These are phyloP conservation scores for Rattus norvegicus DNA, from an alignment of 2,113 vertebrate species.

Conservation along the genomic window GRCr8 NC_086026.1:19060001-19060500, in stretches of 20 bases:
- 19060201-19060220: neutral
- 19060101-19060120: neutral
- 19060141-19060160: neutral
- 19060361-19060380: neutral
- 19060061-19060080: neutral
- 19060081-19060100: neutral
- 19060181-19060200: neutral
- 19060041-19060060: neutral
- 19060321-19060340: neutral
- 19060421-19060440: constrained; percentile 40
- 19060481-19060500: neutral
- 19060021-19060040: neutral
- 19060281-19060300: neutral
- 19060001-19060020: neutral
- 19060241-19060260: neutral
- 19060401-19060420: neutral
- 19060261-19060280: neutral
- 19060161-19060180: neutral
- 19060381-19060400: neutral
- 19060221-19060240: neutral
- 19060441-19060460: neutral
- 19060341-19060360: neutral
- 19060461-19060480: neutral
- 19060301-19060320: constrained; percentile 30
- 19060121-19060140: neutral